Base-by-base conservation (phyloP, 2,797 vertebrate genomes). In the Micromesistius poutassou region DNA sequence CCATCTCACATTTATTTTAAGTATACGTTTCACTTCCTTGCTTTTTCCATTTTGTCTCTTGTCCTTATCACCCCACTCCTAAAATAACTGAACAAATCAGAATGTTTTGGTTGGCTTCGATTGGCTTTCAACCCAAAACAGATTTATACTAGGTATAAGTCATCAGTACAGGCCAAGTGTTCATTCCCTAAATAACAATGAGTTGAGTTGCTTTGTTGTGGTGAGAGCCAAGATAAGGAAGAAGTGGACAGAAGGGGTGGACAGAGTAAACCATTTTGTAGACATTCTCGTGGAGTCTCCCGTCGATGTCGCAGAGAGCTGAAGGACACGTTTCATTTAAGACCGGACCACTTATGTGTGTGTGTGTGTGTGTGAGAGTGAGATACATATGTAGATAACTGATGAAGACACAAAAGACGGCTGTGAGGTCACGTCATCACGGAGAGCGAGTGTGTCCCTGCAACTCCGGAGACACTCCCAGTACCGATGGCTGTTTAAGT, bases 401-500 rank as follows among this genome's bases (percentile, higher is more conserved):
- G 62, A 28, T 25, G 9, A 68, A 25, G 62, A 62, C 55, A 62
- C 46, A 22, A 3, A 22, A 19, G 6, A n/a, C n/a, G 2, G 7
- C 25, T 68, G 55, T 66, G 62, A 68, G 62, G n/a, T 68, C n/a
- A 28, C 35, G 31, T 71, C 31, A n/a, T 22, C 22, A 14, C 22
- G 22, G 33, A 33, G 19, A 12, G 71, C 30, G 6, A 72, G 33
- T n/a, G 62, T 38, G 62, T 22, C 31, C 30, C 16, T 50, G 70
- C 71, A 78, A 80, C 82, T 79, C 82, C 80, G 77, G 76, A 19
- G 36, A 77, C 84, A 81, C 83, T 82, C 78, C 77, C 46, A 75
- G 80, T 71, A 73, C 80, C 74, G 80, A 85, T 86, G 35, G 72
- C 79, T 87, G 82, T 87, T 84, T 87, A 85, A 85, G 86, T 80